A percentile compares a stretch with the other conserved stretches of the same genome.
phyloP scores from a whole-genome alignment of 2,888 invertebrate species.

The Dione vanillae region DNA sequence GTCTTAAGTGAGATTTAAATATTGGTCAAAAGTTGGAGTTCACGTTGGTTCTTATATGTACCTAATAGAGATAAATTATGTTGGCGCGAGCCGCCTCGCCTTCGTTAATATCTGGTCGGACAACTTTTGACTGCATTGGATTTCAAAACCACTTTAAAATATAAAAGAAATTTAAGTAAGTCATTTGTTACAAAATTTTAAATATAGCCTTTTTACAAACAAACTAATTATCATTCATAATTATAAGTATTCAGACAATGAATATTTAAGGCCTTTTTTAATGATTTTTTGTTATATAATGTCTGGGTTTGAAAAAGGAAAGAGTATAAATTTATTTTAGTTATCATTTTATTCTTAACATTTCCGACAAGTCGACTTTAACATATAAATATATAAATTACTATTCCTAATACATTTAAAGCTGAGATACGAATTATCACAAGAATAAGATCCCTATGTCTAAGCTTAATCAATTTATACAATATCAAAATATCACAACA shows the following conservation, averaged over 20 bases:
- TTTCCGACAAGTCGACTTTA: slow-evolving; percentile 48
- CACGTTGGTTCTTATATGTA: slow-evolving; percentile 29
- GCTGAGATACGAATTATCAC: slow-evolving; percentile 74
- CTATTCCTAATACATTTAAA: slow-evolving; percentile 76
- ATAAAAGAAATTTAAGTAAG: slow-evolving; percentile 57
- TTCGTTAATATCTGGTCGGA: slow-evolving; percentile 61
- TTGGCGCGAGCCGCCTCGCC: slow-evolving; percentile 51
- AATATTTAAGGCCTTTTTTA: too few relatives aligned
- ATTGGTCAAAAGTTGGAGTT: slow-evolving; percentile 34
- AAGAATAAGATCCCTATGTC: slow-evolving; percentile 62
- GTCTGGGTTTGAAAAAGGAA: slow-evolving; percentile 49
- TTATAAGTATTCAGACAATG: too few relatives aligned
- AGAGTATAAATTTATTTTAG: slow-evolving; percentile 63
- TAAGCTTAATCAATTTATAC: slow-evolving; percentile 66
- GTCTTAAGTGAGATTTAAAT: not conserved
- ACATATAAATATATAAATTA: slow-evolving; percentile 67
- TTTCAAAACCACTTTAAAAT: slow-evolving; percentile 51
- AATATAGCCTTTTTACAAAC: slow-evolving; percentile 14
- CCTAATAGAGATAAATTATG: slow-evolving; percentile 39
- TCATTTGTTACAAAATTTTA: slow-evolving; percentile 53
- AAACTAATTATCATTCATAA: slow-evolving; percentile 1
- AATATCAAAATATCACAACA: slow-evolving; percentile 76
- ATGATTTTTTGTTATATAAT: not conserved
- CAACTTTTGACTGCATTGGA: slow-evolving; percentile 65
- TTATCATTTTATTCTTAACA: slow-evolving; percentile 61